A percentile compares a stretch with the other conserved stretches of the same genome.
These are phyloP conservation scores for Australoheros facetus DNA, from an alignment of 2,797 vertebrate species.

Conservation along the genomic window DNA sequence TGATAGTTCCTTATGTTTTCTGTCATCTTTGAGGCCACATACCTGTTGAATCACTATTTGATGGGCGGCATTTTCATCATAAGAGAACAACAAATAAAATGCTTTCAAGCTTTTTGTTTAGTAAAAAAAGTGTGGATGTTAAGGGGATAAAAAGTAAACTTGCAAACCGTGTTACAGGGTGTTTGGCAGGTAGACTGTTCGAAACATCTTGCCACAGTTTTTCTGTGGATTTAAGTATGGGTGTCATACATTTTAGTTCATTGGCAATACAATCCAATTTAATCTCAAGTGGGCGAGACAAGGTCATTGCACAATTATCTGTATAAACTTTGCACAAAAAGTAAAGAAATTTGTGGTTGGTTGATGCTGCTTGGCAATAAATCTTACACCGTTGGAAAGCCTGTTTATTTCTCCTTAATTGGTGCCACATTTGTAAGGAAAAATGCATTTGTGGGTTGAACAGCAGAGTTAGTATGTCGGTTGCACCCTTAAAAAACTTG, in stretches of 20 bases:
- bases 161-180: neutral
- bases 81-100: neutral
- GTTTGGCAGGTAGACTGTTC: neutral
- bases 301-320: neutral
- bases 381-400: no score
- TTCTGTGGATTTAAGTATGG: neutral
- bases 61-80: neutral
- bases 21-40: neutral
- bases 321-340: no score
- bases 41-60: constrained; percentile 4
- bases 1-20: constrained; percentile 1
- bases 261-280: neutral
- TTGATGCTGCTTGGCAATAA: no score
- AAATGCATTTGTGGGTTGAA: no score
- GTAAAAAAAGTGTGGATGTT: neutral
- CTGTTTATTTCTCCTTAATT: no score
- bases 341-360: no score
- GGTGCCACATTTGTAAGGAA: no score
- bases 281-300: neutral
- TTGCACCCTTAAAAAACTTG: no score
- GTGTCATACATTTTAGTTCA: neutral
- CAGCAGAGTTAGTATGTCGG: no score
- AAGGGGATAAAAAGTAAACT: neutral
- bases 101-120: neutral
- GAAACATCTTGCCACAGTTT: neutral